Percentiles rank a stretch among this genome's conserved stretches.
Conservation (phyloP, 1,140 invertebrate genomes). For the Pseudoatta argentina region DNA sequence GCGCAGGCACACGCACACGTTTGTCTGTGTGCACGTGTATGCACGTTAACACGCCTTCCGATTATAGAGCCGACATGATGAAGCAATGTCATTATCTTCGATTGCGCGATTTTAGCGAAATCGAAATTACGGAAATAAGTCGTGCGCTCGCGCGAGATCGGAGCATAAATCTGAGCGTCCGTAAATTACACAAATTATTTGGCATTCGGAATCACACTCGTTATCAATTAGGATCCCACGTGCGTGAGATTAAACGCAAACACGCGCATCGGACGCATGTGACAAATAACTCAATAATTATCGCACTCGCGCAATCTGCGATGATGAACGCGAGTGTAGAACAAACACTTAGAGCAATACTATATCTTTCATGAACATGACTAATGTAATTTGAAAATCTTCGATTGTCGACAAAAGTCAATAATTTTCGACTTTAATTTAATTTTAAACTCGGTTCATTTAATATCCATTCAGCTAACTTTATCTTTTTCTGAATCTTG, state of each 20-base stretch:
- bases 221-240: conserved; percentile 12
- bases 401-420: too few relatives aligned
- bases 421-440: too few relatives aligned
- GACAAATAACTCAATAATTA: conserved; percentile 5
- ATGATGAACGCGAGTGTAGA: not conserved
- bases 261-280: not conserved
- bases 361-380: too few relatives aligned
- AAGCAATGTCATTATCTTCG: not conserved
- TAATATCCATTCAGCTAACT: too few relatives aligned
- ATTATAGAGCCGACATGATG: not conserved
- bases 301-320: not conserved
- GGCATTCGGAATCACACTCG: not conserved
- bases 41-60: not conserved
- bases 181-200: not conserved
- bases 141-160: not conserved
- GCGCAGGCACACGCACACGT: not conserved
- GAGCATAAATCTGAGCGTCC: not conserved
- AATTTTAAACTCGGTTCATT: too few relatives aligned
- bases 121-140: not conserved
- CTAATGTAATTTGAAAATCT: too few relatives aligned
- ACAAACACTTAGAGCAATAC: not conserved
- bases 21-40: too few relatives aligned
- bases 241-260: not conserved
- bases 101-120: not conserved
- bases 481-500: too few relatives aligned